Evolutionary conservation across 2,113 vertebrate genomes (phyloP), one percentile per base, ranked within the genome.

Genomic region (Malaclemys terrapin): DNA sequence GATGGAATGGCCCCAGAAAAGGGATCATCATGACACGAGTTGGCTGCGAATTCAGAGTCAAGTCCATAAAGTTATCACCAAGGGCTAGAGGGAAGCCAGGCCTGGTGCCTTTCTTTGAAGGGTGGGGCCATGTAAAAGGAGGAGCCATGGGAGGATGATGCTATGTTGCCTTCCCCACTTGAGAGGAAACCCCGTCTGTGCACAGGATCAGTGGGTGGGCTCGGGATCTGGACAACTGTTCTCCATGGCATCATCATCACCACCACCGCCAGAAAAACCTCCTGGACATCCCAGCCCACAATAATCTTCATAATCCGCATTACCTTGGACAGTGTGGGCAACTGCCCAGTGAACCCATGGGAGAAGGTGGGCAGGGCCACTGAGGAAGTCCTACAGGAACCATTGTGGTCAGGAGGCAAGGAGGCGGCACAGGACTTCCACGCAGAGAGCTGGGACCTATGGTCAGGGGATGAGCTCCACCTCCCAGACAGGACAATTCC

Each of bases 21-120:
- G 0, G 0, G 29, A 84, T 2, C 10, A 82, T 49, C 88, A 56
- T 90, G 84, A 95, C 94, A 96, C 91, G 94, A 96, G 95, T 94
- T 95, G 95, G 95, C 91, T 76, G 72, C 3, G 38, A 76, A 42
- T 45, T 42, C 96, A 95, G 91, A 90, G 89, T 80, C 72, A 76
- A 45, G 42, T 11, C 72, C 12, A 11, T 13, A 22, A 25, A 95
- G 93, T 96, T 96, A 96, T 97, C 14, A 69, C 35, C 97, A 87
- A 5, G n/a, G 94, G 54, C 94, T 95, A 96, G 95, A 97, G 94
- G 72, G 89, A 82, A 91, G 97, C 96, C 95, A 96, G 95, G 90
- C 95, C 85, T 75, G 93, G 97, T 89, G 97, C 95, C 96, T 96
- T 91, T 81, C 72, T 0, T n/a, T 42, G 72, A 4, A 78, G 29